Evolutionary conservation across 2,113 vertebrate species (phyloP).

Genomic region (Grantiella picta): DNA sequence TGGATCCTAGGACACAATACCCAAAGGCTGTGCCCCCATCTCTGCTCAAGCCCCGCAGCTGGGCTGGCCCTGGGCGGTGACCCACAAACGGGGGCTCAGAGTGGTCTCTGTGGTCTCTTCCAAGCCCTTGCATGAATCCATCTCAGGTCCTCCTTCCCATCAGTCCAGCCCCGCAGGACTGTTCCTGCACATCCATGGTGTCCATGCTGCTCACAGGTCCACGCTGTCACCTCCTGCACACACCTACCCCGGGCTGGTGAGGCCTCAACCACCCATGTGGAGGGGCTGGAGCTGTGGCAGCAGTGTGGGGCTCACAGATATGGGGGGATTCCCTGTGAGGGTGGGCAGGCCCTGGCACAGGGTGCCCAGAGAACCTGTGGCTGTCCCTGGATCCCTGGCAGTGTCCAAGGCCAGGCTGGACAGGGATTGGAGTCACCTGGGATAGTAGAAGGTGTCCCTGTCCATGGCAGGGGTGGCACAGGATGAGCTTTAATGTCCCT

Average conservation of each 20-base stretch:
- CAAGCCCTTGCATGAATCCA: neutral
- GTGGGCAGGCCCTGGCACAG: neutral
- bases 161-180: neutral
- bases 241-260: neutral
- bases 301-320: neutral
- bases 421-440: accelerated
- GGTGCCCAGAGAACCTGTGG: neutral
- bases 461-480: neutral
- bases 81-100: neutral
- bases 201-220: neutral
- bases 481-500: neutral
- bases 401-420: neutral
- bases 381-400: neutral
- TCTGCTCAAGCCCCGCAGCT: neutral
- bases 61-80: neutral
- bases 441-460: neutral
- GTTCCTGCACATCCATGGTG: neutral
- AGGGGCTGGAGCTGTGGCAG: neutral
- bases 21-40: neutral
- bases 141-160: neutral
- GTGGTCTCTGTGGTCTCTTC: neutral
- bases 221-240: neutral
- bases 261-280: neutral
- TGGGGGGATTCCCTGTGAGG: neutral
- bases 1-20: neutral